Conservation (phyloP, 2,113 vertebrate species). For the Empidonax traillii region DNA sequence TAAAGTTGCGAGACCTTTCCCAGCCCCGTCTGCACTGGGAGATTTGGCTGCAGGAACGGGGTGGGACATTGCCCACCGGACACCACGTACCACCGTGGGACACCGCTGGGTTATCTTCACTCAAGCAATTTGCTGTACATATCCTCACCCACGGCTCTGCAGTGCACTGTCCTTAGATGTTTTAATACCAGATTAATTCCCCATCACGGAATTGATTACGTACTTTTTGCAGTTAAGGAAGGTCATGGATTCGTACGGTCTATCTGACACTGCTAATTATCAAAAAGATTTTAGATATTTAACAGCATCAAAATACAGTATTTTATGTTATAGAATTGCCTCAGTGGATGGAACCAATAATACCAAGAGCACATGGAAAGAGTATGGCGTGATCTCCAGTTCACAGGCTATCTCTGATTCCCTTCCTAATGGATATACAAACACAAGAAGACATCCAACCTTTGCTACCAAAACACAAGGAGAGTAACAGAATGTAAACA, state of each 20-base stretch:
- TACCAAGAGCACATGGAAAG: neutral
- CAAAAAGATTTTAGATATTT: neutral
- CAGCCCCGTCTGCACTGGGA: neutral
- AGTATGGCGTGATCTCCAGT: neutral
- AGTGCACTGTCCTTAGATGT: fast-evolving
- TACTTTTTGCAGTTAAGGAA: neutral
- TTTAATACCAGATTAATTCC: neutral
- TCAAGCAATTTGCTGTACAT: fast-evolving
- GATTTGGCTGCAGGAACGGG: neutral
- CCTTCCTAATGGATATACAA: conserved; percentile 60
- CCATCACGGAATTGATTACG: neutral
- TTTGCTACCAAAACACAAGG: conserved; percentile 69
- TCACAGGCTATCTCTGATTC: conserved; percentile 64
- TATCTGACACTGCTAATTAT: neutral
- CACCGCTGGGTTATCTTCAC: neutral
- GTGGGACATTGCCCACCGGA: neutral
- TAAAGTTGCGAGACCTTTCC: fast-evolving
- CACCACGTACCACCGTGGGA: fast-evolving
- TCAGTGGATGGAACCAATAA: neutral
- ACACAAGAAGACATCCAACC: conserved; percentile 52
- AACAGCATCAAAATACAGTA: neutral
- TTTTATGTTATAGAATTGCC: neutral
- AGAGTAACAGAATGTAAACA: conserved; percentile 75
- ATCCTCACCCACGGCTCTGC: neutral
- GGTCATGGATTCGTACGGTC: neutral